A percentile compares a stretch with the other conserved stretches of the same genome.
Evolutionary conservation across 2,113 vertebrate species (phyloP).

Genomic region (Lucifuga dentata): DNA sequence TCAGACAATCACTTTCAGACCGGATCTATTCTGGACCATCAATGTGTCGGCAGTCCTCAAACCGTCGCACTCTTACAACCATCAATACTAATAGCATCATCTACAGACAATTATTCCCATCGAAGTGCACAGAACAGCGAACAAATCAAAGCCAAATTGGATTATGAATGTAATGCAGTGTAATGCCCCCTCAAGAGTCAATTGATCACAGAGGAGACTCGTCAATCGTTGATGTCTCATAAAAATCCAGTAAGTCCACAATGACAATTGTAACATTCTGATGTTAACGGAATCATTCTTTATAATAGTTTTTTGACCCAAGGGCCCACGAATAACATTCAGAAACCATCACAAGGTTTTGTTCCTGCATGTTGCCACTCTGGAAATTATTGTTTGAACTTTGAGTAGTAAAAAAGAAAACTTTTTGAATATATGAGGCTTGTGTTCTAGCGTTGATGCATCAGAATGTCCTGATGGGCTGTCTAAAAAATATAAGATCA

Average conservation of each 20-base stretch:
- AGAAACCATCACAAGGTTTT: not conserved
- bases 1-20: slow-evolving; percentile 79
- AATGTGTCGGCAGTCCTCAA: slow-evolving; percentile 82
- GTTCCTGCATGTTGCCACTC: not conserved
- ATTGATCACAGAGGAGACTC: slow-evolving; percentile 81
- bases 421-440: not conserved
- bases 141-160: slow-evolving; percentile 85
- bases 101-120: slow-evolving; percentile 84
- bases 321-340: not conserved
- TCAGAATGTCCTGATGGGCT: slow-evolving; percentile 22
- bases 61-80: slow-evolving; percentile 80
- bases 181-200: slow-evolving; percentile 79
- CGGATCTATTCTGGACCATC: slow-evolving; percentile 79
- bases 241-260: slow-evolving; percentile 66
- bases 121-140: slow-evolving; percentile 80
- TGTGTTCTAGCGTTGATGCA: not conserved
- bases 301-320: not conserved
- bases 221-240: slow-evolving; percentile 74
- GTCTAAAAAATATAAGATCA: slow-evolving; percentile 27
- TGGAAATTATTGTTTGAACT: not conserved
- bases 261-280: slow-evolving; percentile 50
- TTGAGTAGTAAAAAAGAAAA: too few relatives aligned
- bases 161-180: slow-evolving; percentile 84
- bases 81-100: slow-evolving; percentile 86
- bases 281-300: slow-evolving; percentile 14